Conservation (phyloP, 2,113 vertebrate genomes). For the Vombatus ursinus region DNA sequence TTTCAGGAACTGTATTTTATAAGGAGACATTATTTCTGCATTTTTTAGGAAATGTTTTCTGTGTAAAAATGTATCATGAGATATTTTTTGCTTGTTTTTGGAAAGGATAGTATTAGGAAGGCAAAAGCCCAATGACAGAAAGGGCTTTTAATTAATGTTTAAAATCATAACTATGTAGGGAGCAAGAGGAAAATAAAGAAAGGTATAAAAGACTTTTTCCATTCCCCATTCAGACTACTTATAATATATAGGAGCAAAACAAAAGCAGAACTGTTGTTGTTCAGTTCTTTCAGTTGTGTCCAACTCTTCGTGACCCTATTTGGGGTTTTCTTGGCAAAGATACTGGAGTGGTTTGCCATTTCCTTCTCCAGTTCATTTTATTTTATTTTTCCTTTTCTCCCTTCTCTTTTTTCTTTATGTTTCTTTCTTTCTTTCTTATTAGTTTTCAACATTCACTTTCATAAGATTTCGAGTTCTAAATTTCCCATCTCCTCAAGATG, state of each 20-base stretch:
- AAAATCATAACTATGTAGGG: neutral
- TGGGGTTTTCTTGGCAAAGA: neutral
- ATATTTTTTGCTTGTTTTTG: neutral
- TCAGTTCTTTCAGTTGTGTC: neutral
- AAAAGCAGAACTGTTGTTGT: neutral
- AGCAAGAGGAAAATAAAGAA: neutral
- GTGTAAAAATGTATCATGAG: neutral
- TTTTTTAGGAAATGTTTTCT: neutral
- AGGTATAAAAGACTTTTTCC: neutral
- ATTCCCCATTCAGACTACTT: neutral
- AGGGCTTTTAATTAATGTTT: neutral
- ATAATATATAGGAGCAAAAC: neutral
- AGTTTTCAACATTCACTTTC: too few relatives aligned
- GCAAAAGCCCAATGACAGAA: neutral
- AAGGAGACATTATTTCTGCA: neutral
- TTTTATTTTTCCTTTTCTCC: too few relatives aligned
- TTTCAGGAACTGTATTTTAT: neutral
- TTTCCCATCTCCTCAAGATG: too few relatives aligned
- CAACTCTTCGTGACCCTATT: neutral
- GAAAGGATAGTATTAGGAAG: neutral
- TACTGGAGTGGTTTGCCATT: neutral
- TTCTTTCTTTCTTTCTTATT: too few relatives aligned
- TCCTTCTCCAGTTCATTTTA: neutral
- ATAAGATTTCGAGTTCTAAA: too few relatives aligned
- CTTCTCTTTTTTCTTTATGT: too few relatives aligned